These are phyloP conservation scores for Pseudomyrmex pallidus DNA, from an alignment of 1,140 invertebrate species.

Conservation along the genomic window DNA sequence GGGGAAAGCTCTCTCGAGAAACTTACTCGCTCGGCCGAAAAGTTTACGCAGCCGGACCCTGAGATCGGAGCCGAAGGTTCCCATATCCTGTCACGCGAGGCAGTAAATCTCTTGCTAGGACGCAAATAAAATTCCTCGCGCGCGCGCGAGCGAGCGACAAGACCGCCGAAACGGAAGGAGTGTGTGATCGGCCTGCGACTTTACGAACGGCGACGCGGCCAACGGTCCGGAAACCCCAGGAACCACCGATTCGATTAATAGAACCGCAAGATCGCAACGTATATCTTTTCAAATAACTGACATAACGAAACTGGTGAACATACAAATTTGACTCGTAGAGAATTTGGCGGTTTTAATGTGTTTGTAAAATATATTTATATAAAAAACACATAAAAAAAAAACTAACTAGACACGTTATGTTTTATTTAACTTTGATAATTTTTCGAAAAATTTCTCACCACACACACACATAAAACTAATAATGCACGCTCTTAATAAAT, in stretches of 20 bases:
- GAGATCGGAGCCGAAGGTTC: constrained; percentile 67
- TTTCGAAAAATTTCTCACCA: not conserved
- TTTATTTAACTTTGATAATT: not conserved
- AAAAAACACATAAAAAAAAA: not conserved
- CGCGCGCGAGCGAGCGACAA: not conserved
- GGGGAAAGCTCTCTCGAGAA: constrained; percentile 61
- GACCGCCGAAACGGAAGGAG: constrained; percentile 42
- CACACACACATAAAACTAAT: too few relatives aligned
- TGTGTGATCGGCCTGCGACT: constrained; percentile 47
- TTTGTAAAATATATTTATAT: not conserved
- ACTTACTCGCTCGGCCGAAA: constrained; percentile 58
- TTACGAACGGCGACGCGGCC: constrained; percentile 49
- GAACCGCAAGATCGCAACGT: constrained; percentile 28
- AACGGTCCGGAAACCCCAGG: constrained; percentile 45
- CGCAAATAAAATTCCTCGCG: constrained; percentile 71
- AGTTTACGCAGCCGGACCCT: constrained; percentile 82
- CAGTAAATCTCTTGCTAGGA: constrained; percentile 73
- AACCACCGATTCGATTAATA: constrained; percentile 56
- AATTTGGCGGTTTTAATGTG: not conserved
- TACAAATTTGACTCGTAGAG: not conserved
- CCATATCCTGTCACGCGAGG: constrained; percentile 72
- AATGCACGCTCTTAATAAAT: too few relatives aligned
- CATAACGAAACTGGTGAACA: constrained; percentile 4
- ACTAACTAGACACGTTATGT: not conserved
- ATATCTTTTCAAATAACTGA: constrained; percentile 21